Evolutionary conservation across 2,888 invertebrate species (phyloP), one percentile per base, ranked within the genome.

Genomic region (Byasa hedistus): DNA sequence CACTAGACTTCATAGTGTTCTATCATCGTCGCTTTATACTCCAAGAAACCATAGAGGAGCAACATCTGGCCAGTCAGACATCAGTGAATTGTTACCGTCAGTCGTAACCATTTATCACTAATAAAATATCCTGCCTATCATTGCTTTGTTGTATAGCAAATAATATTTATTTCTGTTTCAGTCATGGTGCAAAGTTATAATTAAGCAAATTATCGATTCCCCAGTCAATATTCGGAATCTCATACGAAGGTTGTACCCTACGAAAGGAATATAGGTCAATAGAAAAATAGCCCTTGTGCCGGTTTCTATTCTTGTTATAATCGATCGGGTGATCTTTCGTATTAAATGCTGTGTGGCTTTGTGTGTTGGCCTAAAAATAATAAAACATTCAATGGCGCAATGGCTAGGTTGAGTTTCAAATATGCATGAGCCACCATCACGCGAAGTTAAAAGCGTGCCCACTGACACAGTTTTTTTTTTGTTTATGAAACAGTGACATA

Each of bases 341-440:
- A 82, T 85, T 84, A 86, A 84, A 84, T 83, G 80, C 78, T 72
- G 61, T 66, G 69, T 69, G 72, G 72, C 69, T 71, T 65, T 69
- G 80, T 79, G 78, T 75, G 70, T 71, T 73, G 76, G 76, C 79
- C 86, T 89, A 87, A 89, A 89, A 89, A 88, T 88, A 89, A 85
- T 85, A 86, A 86, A 86, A 85, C 83, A 81, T 79, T 81, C 72
- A 74, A 60, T 59, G 68, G 66, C 69, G 68, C 64, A 66, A 63
- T 59, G 63, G 63, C 63, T 63, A 67, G 70, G 71, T 67, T 67
- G 55, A 59, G 71, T 74, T 77, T 76, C 79, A 87, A 89, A 85
- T 75, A 87, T 88, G 83, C 83, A 89, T 80, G 74, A 75, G 73
- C 57, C 56, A 55, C 66, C 70, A 76, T 74, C 86, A 87, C 85